phyloP scores from a whole-genome alignment of 2,113 vertebrate species.

The Carassius gibelio region DNA sequence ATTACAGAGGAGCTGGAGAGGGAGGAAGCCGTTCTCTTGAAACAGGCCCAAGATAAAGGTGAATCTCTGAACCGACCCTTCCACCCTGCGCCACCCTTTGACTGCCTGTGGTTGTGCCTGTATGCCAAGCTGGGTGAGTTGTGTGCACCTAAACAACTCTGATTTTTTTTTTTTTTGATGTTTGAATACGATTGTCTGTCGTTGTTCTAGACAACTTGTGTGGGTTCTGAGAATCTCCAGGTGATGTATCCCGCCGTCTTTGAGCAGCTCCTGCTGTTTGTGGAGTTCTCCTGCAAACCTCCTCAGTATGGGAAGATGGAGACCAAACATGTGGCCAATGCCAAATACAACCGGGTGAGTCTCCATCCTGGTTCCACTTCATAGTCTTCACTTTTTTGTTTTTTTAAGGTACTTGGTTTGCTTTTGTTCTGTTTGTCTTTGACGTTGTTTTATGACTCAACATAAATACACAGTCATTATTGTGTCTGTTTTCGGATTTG shows the following conservation, averaged over 20 bases:
- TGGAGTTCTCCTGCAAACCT: constrained; percentile 98
- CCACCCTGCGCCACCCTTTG: constrained; percentile 94
- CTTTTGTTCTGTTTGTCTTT: neutral
- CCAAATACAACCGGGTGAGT: constrained; percentile 98
- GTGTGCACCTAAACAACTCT: constrained; percentile 69
- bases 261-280: constrained; percentile 93
- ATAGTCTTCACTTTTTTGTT: neutral
- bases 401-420: neutral
- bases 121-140: constrained; percentile 95
- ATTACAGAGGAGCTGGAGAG: constrained; percentile 92
- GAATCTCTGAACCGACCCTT: constrained; percentile 89
- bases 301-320: constrained; percentile 96
- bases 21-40: constrained; percentile 87
- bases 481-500: neutral
- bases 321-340: constrained; percentile 98
- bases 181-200: neutral
- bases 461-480: neutral
- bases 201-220: constrained; percentile 87
- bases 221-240: constrained; percentile 96
- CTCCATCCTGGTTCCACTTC: neutral
- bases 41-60: constrained; percentile 91
- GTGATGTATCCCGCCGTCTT: constrained; percentile 99
- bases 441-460: neutral
- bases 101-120: constrained; percentile 96
- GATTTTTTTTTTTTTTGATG: neutral